phyloP scores from a whole-genome alignment of 2,113 vertebrate species.

The Etia nguti region DNA sequence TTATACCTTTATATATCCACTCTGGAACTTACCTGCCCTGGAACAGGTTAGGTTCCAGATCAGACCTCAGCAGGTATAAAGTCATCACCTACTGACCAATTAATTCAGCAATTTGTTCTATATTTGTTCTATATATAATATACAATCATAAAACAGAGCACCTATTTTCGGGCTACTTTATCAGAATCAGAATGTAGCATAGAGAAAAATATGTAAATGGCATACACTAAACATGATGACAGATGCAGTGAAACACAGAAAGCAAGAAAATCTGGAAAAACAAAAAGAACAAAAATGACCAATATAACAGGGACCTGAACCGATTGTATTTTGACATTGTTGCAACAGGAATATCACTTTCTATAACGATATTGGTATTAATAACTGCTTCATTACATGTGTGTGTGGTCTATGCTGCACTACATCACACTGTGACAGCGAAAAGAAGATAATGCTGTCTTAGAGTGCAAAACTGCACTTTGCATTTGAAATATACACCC shows the following conservation, averaged over 20 bases:
- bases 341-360: background rate
- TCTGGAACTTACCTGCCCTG: background rate
- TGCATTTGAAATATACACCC: background rate
- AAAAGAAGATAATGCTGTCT: background rate
- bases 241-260: background rate
- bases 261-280: background rate
- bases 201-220: background rate
- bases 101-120: background rate
- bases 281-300: background rate
- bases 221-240: background rate
- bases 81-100: background rate
- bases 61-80: too few species aligned
- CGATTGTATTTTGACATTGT: background rate
- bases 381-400: background rate
- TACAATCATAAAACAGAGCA: background rate
- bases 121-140: background rate
- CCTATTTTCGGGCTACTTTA: background rate
- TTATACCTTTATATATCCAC: background rate
- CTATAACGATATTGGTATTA: background rate
- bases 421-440: background rate
- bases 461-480: background rate
- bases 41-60: background rate
- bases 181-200: background rate
- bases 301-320: background rate
- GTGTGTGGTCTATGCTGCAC: background rate